phyloP scores from a whole-genome alignment of 2,888 invertebrate genomes.

The Drosophila mettleri region DNA sequence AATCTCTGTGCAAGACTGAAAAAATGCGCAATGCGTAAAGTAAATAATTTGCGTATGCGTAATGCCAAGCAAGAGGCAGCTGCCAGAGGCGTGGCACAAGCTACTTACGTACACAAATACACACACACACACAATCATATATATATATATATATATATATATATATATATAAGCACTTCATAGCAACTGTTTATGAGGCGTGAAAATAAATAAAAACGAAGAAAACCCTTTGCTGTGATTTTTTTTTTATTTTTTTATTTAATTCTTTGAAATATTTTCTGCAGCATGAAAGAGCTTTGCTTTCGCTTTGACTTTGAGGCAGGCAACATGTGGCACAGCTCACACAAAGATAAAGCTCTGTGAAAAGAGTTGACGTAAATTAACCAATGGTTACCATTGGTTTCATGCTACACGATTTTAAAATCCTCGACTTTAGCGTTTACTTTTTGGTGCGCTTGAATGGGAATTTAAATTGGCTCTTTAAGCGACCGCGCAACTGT shows the following conservation, averaged over 20 bases:
- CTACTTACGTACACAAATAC: conserved; percentile 21
- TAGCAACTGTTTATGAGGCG: conserved; percentile 19
- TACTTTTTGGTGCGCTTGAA: conserved; percentile 1
- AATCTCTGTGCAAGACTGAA: conserved; percentile 24
- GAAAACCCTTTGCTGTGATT: conserved; percentile 37
- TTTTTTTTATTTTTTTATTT: conserved; percentile 5
- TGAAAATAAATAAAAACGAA: conserved; percentile 26
- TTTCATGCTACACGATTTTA: not conserved
- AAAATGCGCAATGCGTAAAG: conserved; percentile 37
- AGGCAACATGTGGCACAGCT: conserved; percentile 40
- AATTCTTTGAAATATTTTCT: conserved; percentile 26
- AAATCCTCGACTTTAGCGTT: no score
- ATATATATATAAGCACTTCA: conserved; percentile 1
- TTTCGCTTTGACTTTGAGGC: conserved; percentile 34
- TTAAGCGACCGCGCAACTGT: not conserved
- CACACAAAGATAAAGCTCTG: conserved; percentile 22
- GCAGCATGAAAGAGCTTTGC: conserved; percentile 24
- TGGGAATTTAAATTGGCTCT: not conserved
- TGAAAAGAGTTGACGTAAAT: conserved; percentile 12
- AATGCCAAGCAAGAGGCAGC: conserved; percentile 15
- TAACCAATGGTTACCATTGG: conserved; percentile 3
- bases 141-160: conserved; percentile 4
- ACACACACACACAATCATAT: conserved; percentile 2
- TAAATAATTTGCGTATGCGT: conserved; percentile 48
- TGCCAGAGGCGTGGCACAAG: conserved; percentile 43